Conservation (phyloP, 2,113 vertebrate species). For the Oncorhynchus clarkii region DNA sequence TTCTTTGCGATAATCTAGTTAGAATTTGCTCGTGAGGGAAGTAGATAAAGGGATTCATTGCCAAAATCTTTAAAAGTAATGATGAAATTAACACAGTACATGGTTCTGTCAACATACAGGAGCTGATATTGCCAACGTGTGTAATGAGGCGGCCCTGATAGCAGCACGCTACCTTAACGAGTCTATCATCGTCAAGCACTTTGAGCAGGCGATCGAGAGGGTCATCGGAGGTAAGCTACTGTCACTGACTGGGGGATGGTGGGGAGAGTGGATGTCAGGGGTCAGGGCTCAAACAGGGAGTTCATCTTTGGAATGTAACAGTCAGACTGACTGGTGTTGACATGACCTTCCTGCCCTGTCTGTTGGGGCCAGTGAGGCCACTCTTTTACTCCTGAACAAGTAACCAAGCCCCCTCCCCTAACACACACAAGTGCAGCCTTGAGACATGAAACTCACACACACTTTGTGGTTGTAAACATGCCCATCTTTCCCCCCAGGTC, state of each 20-base stretch:
- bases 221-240: slow-evolving; percentile 66
- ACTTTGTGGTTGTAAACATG: not conserved
- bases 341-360: not conserved
- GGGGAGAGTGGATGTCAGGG: too few species aligned
- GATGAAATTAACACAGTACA: not conserved
- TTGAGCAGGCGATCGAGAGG: slow-evolving; percentile 70
- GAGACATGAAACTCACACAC: not conserved
- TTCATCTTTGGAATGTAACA: not conserved
- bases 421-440: not conserved
- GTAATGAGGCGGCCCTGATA: slow-evolving; percentile 79
- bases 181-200: slow-evolving; percentile 58
- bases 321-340: not conserved
- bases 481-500: slow-evolving; percentile 40
- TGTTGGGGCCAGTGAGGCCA: not conserved
- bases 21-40: too few species aligned
- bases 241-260: not conserved
- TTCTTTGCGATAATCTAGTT: too few species aligned
- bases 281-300: not conserved
- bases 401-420: not conserved
- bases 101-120: slow-evolving; percentile 50
- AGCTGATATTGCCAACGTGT: slow-evolving; percentile 78
- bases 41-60: too few species aligned
- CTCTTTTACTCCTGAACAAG: not conserved
- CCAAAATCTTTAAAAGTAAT: too few species aligned
- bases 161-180: slow-evolving; percentile 67